Evolutionary conservation across 2,888 invertebrate species (phyloP).

Genomic region (Merodon equestris): DNA sequence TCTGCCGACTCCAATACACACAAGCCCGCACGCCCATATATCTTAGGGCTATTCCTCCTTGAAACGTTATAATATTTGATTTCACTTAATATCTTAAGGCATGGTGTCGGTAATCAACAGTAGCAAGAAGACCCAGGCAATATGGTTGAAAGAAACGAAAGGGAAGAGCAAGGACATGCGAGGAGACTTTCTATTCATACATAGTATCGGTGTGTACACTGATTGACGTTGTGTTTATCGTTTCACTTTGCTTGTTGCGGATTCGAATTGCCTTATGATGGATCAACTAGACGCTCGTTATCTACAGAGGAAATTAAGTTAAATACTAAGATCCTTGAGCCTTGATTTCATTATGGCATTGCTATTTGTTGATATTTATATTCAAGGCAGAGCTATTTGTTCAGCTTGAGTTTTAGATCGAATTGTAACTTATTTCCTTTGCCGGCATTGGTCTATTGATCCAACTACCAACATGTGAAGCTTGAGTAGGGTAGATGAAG

Average conservation of each 20-base stretch:
- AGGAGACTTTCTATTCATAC: constrained; percentile 41
- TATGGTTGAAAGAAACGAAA: constrained; percentile 19
- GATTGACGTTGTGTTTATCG: constrained; percentile 36
- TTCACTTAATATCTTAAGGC: constrained; percentile 32
- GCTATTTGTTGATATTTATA: constrained; percentile 28
- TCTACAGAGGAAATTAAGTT: constrained; percentile 22
- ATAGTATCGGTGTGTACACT: constrained; percentile 39
- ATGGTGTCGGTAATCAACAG: constrained; percentile 3
- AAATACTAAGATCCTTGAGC: constrained; percentile 33
- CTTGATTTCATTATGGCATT: constrained; percentile 52
- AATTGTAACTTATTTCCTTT: background rate
- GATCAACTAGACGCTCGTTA: constrained; percentile 9
- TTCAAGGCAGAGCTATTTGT: background rate
- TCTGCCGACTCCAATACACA: constrained; percentile 27
- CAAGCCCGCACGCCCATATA: constrained; percentile 1
- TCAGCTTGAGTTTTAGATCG: background rate
- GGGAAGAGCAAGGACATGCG: background rate
- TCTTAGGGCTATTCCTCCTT: constrained; percentile 30
- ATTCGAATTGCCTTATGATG: constrained; percentile 24
- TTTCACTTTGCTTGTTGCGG: constrained; percentile 5
- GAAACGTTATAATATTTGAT: constrained; percentile 57
- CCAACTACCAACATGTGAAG: background rate
- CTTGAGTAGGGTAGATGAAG: background rate
- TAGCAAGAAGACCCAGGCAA: background rate
- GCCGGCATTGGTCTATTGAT: too few relatives aligned